These are phyloP conservation scores for Nomada hirtipes DNA, from an alignment of 2,888 invertebrate species.

Conservation along the genomic window DNA sequence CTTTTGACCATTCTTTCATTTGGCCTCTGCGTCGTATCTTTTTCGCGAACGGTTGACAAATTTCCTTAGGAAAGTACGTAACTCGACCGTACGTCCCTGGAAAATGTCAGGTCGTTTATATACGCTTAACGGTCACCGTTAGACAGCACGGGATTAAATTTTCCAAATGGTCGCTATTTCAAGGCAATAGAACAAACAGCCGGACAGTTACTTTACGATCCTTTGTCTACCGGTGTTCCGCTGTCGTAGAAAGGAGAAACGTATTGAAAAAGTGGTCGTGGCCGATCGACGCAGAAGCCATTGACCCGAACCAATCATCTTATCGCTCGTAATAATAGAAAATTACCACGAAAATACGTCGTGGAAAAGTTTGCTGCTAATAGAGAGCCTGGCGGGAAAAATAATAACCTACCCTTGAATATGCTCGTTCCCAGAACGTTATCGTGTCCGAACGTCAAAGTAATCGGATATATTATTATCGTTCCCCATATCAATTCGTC, in stretches of 20 bases:
- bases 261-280: conserved; percentile 51
- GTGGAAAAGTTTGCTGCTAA: conserved; percentile 79
- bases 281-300: conserved; percentile 57
- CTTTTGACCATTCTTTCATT: neutral
- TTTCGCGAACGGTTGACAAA: neutral
- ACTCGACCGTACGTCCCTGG: neutral
- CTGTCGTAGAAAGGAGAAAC: neutral
- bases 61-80: neutral
- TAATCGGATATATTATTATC: conserved; percentile 73
- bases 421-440: conserved; percentile 74
- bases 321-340: conserved; percentile 72
- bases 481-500: conserved; percentile 18
- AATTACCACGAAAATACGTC: conserved; percentile 79
- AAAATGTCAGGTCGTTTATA: neutral
- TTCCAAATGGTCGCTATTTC: conserved; percentile 8
- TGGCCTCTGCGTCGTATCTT: neutral
- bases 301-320: conserved; percentile 67
- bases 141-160: neutral
- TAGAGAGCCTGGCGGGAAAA: conserved; percentile 78
- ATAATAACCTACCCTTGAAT: conserved; percentile 75
- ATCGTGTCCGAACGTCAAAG: conserved; percentile 66
- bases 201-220: conserved; percentile 9
- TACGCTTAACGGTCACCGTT: neutral
- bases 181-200: conserved; percentile 8
- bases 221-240: conserved; percentile 5